These are phyloP conservation scores for Bacillus rossius DNA, from an alignment of 1,140 invertebrate genomes.

Conservation along the genomic window DNA sequence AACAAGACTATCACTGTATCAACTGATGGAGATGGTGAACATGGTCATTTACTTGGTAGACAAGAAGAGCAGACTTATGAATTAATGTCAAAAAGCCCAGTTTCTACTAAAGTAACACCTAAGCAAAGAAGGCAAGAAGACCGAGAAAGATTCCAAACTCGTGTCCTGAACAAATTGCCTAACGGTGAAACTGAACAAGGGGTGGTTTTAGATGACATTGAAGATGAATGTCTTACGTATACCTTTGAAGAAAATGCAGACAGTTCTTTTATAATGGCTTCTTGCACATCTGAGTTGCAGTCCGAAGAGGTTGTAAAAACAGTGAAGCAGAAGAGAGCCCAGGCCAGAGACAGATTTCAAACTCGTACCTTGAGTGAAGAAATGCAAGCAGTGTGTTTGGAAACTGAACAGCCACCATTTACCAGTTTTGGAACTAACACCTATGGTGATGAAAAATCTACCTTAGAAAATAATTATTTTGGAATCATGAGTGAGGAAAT, in stretches of 20 bases:
- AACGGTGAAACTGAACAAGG: not conserved
- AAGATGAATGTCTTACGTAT: conserved; percentile 3
- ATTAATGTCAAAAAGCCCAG: not conserved
- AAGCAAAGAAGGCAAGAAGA: conserved; percentile 63
- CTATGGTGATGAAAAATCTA: no score
- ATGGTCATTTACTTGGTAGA: not conserved
- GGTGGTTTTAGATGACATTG: conserved; percentile 11
- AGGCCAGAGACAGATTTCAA: conserved; percentile 53
- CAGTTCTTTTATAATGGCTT: no score
- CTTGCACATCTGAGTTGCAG: no score
- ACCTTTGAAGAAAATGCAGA: no score
- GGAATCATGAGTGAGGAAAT: conserved; percentile 42
- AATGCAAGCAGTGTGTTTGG: not conserved
- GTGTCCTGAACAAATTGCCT: conserved; percentile 46
- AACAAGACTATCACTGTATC: not conserved
- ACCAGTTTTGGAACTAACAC: no score
- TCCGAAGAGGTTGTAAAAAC: conserved; percentile 5
- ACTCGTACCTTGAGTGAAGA: conserved; percentile 55
- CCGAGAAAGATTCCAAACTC: conserved; percentile 61
- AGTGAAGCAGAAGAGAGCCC: conserved; percentile 19
- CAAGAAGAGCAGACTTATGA: not conserved
- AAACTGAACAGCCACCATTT: no score
- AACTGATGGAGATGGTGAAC: not conserved
- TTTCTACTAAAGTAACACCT: conserved; percentile 47
- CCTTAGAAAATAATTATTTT: no score